These are phyloP conservation scores for Capromys pilorides DNA, from an alignment of 2,797 vertebrate genomes.

Conservation along the genomic window DNA sequence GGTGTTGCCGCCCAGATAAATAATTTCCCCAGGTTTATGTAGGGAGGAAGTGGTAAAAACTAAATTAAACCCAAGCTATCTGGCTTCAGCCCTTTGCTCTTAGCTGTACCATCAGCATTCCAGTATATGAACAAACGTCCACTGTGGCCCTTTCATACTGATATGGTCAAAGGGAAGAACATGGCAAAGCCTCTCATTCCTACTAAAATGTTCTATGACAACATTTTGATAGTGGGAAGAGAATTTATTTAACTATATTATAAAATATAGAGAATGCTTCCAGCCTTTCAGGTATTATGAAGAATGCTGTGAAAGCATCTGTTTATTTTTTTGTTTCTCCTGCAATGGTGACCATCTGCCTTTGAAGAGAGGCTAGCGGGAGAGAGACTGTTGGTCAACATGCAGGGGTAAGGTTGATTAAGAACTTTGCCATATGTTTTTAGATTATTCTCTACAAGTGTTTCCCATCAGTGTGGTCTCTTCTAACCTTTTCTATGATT, in stretches of 20 bases:
- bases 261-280: background rate
- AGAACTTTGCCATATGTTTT: background rate
- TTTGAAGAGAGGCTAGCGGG: background rate
- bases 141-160: background rate
- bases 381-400: background rate
- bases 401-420: background rate
- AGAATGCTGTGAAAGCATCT: background rate
- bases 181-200: background rate
- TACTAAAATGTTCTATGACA: background rate
- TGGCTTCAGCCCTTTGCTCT: background rate
- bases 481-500: background rate
- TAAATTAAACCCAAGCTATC: background rate
- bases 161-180: background rate
- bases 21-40: background rate
- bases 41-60: background rate
- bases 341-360: background rate
- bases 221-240: background rate
- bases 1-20: background rate
- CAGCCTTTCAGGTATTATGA: background rate
- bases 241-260: background rate
- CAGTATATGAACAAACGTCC: rapidly evolving
- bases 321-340: background rate
- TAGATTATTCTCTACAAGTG: background rate
- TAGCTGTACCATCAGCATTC: background rate
- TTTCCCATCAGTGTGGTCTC: background rate